A percentile compares a stretch with the other conserved stretches of the same genome.
Conservation (phyloP, 1,140 invertebrate species). For the Rhagoletis zephyria region DNA sequence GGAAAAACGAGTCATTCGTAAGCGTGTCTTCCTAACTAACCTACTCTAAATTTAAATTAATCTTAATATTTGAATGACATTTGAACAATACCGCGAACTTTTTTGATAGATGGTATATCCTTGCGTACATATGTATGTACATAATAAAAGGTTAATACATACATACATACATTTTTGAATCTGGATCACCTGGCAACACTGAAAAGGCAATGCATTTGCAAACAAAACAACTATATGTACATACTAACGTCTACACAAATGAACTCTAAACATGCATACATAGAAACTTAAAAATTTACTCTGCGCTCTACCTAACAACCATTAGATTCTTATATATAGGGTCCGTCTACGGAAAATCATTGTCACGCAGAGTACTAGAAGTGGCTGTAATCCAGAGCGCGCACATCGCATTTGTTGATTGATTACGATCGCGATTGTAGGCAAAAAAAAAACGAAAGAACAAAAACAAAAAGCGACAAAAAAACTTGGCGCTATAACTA, state of each 20-base stretch:
- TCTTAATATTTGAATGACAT: too few species aligned
- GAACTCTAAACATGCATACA: neutral
- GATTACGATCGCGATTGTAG: neutral
- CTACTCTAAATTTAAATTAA: too few species aligned
- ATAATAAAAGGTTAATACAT: too few species aligned
- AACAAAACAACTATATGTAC: too few species aligned
- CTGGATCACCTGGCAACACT: too few species aligned
- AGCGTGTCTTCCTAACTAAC: too few species aligned
- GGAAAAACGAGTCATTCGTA: too few species aligned
- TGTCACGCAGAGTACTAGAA: neutral
- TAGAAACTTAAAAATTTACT: neutral
- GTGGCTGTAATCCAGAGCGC: neutral
- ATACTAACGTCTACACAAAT: neutral
- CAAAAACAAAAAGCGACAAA: neutral
- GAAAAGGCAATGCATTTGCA: neutral
- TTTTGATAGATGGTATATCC: too few species aligned
- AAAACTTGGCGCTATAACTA: neutral
- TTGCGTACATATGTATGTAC: too few species aligned
- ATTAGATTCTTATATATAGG: neutral
- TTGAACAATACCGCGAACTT: too few species aligned
- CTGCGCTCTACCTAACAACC: neutral
- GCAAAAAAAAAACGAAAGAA: neutral
- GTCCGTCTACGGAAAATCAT: slow-evolving; percentile 13
- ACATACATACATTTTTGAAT: too few species aligned
- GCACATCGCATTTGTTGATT: slow-evolving; percentile 7